These are phyloP conservation scores for Ptiloglossa arizonensis DNA, from an alignment of 1,140 invertebrate species.

Conservation along the genomic window DNA sequence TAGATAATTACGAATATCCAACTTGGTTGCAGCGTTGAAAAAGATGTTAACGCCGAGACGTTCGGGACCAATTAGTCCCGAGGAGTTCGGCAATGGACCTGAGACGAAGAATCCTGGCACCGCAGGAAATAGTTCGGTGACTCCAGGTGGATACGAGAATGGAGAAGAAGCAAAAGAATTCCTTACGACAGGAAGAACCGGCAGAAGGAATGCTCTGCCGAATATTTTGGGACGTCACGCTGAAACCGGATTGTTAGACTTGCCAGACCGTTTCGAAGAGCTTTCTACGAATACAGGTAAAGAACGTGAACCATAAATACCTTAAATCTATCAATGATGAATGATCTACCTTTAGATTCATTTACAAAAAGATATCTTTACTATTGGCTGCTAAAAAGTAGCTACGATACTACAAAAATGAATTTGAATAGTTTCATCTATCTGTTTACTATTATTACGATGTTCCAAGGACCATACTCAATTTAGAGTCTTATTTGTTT, in stretches of 20 bases:
- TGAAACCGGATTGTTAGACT: slow-evolving; percentile 86
- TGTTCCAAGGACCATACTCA: too few relatives aligned
- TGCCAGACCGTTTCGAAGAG: slow-evolving; percentile 86
- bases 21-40: slow-evolving; percentile 68
- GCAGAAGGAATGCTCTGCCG: slow-evolving; percentile 90
- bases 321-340: background rate
- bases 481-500: too few relatives aligned
- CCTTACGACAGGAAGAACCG: slow-evolving; percentile 89
- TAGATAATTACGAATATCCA: background rate
- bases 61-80: slow-evolving; percentile 73
- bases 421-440: too few relatives aligned
- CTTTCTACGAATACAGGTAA: slow-evolving; percentile 81
- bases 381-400: too few relatives aligned
- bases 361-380: too few relatives aligned
- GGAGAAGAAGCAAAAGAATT: slow-evolving; percentile 85
- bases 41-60: slow-evolving; percentile 77
- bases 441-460: too few relatives aligned
- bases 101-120: slow-evolving; percentile 16
- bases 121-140: slow-evolving; percentile 64
- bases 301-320: background rate
- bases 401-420: too few relatives aligned
- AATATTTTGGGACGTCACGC: slow-evolving; percentile 87
- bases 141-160: slow-evolving; percentile 68
- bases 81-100: slow-evolving; percentile 74
- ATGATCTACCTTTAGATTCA: too few relatives aligned